These are phyloP conservation scores for Typhlomys cinereus DNA, from an alignment of 2,113 vertebrate genomes.

Conservation along the genomic window DNA sequence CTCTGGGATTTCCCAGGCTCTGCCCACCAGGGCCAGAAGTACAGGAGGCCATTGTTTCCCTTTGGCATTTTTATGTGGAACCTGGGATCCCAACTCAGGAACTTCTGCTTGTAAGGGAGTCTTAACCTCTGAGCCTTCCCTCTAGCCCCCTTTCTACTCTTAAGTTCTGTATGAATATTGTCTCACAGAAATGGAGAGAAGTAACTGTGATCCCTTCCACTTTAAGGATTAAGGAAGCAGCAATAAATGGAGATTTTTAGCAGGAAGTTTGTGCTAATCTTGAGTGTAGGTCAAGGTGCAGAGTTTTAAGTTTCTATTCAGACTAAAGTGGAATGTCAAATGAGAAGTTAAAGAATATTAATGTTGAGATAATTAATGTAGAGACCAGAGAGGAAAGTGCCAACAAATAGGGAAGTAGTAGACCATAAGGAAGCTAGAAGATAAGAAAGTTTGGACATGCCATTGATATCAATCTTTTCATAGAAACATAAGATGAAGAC, in stretches of 20 bases:
- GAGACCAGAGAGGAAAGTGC: no score
- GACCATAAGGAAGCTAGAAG: background rate
- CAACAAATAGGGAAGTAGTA: background rate
- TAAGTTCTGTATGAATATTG: no score
- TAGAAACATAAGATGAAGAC: background rate
- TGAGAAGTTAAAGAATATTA: background rate
- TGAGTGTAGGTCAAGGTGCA: background rate
- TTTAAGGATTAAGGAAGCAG: background rate
- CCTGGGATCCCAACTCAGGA: no score
- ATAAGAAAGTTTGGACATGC: background rate
- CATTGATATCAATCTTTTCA: background rate
- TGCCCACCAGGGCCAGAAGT: no score
- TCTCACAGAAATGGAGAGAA: no score
- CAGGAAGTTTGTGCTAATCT: background rate
- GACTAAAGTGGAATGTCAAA: background rate
- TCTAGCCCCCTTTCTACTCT: no score
- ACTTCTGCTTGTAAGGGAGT: no score
- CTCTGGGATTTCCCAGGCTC: no score
- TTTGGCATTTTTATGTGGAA: no score
- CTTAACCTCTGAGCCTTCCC: no score
- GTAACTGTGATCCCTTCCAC: no score
- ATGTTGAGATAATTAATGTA: background rate
- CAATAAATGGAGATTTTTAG: background rate
- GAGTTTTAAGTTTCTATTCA: background rate
- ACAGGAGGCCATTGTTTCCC: no score